Percentiles rank a stretch among this genome's conserved stretches.
Evolutionary conservation across 2,113 vertebrate genomes (phyloP).

Genomic region (Pontoporia blainvillei): DNA sequence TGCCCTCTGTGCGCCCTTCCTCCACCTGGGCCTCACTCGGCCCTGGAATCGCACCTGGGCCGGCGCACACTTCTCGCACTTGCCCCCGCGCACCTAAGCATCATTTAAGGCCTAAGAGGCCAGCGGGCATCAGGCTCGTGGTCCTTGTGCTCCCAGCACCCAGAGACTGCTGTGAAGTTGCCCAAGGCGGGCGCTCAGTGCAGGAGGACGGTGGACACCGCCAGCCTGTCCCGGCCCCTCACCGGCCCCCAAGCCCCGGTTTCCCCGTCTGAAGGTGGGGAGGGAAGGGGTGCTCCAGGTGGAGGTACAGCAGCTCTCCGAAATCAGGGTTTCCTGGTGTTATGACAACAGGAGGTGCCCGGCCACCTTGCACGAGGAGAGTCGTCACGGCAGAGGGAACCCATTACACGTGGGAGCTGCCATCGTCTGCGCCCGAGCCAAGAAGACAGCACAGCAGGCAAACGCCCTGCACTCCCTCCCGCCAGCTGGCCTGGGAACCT

Average conservation of each 20-base stretch:
- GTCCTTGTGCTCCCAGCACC: background rate
- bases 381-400: too few species aligned
- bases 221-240: accelerated
- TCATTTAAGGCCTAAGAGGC: background rate
- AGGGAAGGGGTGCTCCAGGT: background rate
- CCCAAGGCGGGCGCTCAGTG: accelerated
- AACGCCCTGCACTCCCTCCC: background rate
- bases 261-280: background rate
- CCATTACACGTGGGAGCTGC: background rate
- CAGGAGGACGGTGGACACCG: accelerated
- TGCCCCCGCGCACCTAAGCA: background rate
- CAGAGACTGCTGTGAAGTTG: background rate
- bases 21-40: background rate
- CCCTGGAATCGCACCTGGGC: background rate
- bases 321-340: background rate
- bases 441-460: too few species aligned
- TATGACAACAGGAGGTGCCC: background rate
- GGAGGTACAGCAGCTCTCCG: background rate
- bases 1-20: background rate
- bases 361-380: background rate
- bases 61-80: accelerated
- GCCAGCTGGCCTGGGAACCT: background rate
- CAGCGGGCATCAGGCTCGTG: background rate
- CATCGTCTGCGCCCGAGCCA: too few species aligned
- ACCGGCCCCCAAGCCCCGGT: background rate